Conservation (phyloP, 2,797 vertebrate genomes). For the Gouania willdenowi region DNA sequence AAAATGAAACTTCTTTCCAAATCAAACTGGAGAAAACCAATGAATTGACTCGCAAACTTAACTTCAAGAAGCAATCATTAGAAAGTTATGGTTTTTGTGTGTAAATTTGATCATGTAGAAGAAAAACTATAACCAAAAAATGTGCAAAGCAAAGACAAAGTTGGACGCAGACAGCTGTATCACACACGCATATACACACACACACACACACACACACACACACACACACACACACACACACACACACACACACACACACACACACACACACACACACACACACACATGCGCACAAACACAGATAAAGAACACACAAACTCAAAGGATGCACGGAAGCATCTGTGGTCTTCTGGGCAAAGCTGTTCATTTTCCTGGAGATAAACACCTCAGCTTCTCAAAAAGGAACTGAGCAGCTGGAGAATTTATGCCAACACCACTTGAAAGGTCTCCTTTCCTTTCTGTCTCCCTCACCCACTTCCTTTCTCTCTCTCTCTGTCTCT, state of each 20-base stretch:
- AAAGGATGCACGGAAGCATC: conserved; percentile 72
- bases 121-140: conserved; percentile 46
- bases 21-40: conserved; percentile 10
- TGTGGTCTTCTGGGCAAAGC: conserved; percentile 76
- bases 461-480: conserved; percentile 45
- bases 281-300: conserved; percentile 27
- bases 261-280: conserved; percentile 23
- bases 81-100: conserved; percentile 14
- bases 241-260: conserved; percentile 16
- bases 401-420: conserved; percentile 78
- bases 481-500: no score
- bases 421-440: conserved; percentile 74
- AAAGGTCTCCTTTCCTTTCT: conserved; percentile 70
- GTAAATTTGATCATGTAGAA: conserved; percentile 38
- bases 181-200: conserved; percentile 27
- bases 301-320: conserved; percentile 44
- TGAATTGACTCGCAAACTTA: no score
- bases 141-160: conserved; percentile 43
- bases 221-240: conserved; percentile 25
- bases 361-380: conserved; percentile 76
- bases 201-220: conserved; percentile 21
- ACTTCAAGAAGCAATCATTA: conserved; percentile 1
- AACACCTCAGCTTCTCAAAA: conserved; percentile 75
- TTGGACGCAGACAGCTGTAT: conserved; percentile 65
- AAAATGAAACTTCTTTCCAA: conserved; percentile 11